Evolutionary conservation across 2,888 invertebrate genomes (phyloP).

Genomic region (Eurytoma adleriae): DNA sequence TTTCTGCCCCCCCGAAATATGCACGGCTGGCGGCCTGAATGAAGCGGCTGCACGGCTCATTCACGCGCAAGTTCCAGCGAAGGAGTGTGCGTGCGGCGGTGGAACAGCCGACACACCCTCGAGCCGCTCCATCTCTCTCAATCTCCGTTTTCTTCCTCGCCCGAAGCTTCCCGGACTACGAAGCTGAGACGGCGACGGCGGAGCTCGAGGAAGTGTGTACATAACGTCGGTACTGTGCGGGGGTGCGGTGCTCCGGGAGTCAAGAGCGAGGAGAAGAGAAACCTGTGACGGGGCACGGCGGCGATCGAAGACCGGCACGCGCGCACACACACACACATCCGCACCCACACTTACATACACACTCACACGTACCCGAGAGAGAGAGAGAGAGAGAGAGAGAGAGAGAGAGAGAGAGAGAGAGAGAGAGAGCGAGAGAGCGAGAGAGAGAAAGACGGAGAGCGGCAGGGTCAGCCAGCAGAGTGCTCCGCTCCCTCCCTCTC

Average conservation of each 20-base stretch:
- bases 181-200: background rate
- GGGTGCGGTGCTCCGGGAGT: no score
- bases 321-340: constrained; percentile 25
- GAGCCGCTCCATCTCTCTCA: background rate
- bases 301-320: background rate
- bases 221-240: background rate
- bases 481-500: background rate
- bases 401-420: constrained; percentile 15
- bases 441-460: constrained; percentile 8
- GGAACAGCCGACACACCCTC: no score
- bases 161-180: background rate
- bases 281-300: no score
- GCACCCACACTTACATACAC: no score
- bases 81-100: no score
- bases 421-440: background rate
- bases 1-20: no score
- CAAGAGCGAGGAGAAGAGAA: no score
- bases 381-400: constrained; percentile 54
- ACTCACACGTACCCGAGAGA: no score
- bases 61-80: no score
- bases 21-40: no score
- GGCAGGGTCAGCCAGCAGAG: background rate
- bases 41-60: no score
- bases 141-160: no score
- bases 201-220: background rate